These are phyloP conservation scores for Panzeria rudis DNA, from an alignment of 2,888 invertebrate species.

Conservation along the genomic window DNA sequence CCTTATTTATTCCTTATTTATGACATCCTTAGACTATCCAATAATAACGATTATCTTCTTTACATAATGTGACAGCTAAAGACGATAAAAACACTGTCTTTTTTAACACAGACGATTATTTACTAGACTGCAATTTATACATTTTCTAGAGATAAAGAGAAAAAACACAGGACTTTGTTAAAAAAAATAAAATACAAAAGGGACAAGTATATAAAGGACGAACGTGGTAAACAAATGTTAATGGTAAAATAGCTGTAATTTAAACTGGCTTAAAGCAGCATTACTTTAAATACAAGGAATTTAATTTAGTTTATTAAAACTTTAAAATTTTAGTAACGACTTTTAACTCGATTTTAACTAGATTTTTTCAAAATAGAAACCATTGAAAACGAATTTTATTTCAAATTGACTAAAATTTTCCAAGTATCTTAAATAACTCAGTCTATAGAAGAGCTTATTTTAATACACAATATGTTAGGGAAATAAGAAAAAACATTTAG, in stretches of 20 bases:
- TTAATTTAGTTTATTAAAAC: no score
- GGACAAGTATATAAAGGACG: neutral
- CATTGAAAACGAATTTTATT: no score
- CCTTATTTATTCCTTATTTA: slow-evolving; percentile 31
- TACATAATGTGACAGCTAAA: slow-evolving; percentile 72
- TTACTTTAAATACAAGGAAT: neutral
- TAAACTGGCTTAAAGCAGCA: neutral
- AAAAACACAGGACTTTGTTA: neutral
- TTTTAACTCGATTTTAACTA: no score
- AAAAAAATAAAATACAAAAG: neutral
- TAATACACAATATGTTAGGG: no score
- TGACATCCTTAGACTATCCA: slow-evolving; percentile 67
- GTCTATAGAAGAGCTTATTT: no score
- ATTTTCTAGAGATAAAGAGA: neutral
- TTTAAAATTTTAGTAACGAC: no score
- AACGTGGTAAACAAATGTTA: neutral
- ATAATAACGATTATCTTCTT: slow-evolving; percentile 73
- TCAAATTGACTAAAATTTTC: no score
- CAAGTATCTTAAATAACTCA: no score
- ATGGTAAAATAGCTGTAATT: neutral
- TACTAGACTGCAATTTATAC: slow-evolving; percentile 34
- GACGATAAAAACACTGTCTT: slow-evolving; percentile 62
- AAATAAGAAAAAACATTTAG: no score
- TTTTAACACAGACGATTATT: slow-evolving; percentile 1
- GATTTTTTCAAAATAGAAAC: no score